phyloP scores from a whole-genome alignment of 1,140 invertebrate genomes.

The Teleopsis dalmanni region DNA sequence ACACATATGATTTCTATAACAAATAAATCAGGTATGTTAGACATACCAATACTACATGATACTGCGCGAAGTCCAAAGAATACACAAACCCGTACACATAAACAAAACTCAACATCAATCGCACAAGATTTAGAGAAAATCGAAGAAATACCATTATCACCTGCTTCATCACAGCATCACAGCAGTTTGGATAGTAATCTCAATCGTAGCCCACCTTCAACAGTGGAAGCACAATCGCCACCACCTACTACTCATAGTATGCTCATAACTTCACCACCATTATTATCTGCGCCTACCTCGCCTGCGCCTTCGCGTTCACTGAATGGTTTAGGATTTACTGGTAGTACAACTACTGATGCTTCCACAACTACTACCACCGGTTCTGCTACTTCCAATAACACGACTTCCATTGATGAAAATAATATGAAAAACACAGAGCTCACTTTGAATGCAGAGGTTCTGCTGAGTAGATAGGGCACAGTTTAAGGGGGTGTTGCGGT shows the following conservation, averaged over 20 bases:
- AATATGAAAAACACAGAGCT: conserved; percentile 21
- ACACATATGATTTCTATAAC: conserved; percentile 25
- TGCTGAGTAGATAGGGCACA: conserved; percentile 40
- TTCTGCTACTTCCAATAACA: conserved; percentile 10
- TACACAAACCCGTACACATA: conserved; percentile 47
- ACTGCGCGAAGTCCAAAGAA: conserved; percentile 35
- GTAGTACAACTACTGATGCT: conserved; percentile 10
- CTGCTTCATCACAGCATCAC: conserved; percentile 37
- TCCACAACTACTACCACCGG: conserved; percentile 13
- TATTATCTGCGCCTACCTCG: conserved; percentile 34
- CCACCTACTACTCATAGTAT: conserved; percentile 11
- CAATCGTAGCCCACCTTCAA: conserved; percentile 39
- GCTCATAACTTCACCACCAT: not conserved
- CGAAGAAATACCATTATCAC: conserved; percentile 55
- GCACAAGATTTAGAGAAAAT: conserved; percentile 63
- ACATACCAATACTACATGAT: conserved; percentile 34
- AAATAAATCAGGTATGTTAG: conserved; percentile 31
- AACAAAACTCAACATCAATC: conserved; percentile 64
- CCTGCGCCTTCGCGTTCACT: conserved; percentile 31
- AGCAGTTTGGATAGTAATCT: conserved; percentile 40
- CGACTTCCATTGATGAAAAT: conserved; percentile 6
- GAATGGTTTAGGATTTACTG: conserved; percentile 18
- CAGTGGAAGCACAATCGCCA: conserved; percentile 32
- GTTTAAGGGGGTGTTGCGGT: too few species aligned
- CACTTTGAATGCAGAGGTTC: conserved; percentile 33